Conservation (phyloP, 1,140 invertebrate genomes). For the Drosophila takahashii region DNA sequence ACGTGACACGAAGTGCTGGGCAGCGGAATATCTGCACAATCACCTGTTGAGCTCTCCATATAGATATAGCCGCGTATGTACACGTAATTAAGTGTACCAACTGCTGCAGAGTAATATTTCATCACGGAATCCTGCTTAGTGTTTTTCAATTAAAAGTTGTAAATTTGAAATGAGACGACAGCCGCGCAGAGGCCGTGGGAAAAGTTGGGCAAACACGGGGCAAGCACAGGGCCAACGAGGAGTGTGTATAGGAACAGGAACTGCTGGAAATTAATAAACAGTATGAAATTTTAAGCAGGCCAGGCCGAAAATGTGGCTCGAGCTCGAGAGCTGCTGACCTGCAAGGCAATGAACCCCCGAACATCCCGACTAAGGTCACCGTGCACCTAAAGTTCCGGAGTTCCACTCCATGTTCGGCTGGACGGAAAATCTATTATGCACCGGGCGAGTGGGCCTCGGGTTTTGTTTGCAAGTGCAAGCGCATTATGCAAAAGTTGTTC, state of each 20-base stretch:
- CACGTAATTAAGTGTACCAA: slow-evolving; percentile 24
- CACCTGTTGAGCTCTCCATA: slow-evolving; percentile 36
- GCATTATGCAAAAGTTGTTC: slow-evolving; percentile 60
- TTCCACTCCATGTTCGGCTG: slow-evolving; percentile 15
- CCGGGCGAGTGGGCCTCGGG: neutral
- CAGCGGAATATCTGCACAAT: slow-evolving; percentile 13
- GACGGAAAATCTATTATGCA: slow-evolving; percentile 54
- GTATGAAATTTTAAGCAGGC: slow-evolving; percentile 44
- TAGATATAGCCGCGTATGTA: neutral
- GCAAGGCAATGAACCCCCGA: slow-evolving; percentile 46
- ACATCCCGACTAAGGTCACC: slow-evolving; percentile 42
- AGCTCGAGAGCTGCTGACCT: slow-evolving; percentile 27
- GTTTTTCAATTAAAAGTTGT: slow-evolving; percentile 64
- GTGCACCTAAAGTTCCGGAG: slow-evolving; percentile 37
- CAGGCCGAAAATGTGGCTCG: slow-evolving; percentile 9
- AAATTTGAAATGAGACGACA: slow-evolving; percentile 53
- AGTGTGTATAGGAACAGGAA: slow-evolving; percentile 14
- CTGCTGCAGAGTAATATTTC: slow-evolving; percentile 59
- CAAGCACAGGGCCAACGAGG: neutral
- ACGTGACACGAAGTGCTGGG: slow-evolving; percentile 35
- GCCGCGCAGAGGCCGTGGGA: slow-evolving; percentile 1
- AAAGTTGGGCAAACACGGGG: slow-evolving; percentile 18
- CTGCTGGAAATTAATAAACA: slow-evolving; percentile 57
- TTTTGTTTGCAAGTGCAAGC: slow-evolving; percentile 50
- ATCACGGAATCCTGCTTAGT: slow-evolving; percentile 57